Evolutionary conservation across 2,113 vertebrate species (phyloP), one percentile per base, ranked within the genome.

Genomic region (Melanerpes formicivorus): DNA sequence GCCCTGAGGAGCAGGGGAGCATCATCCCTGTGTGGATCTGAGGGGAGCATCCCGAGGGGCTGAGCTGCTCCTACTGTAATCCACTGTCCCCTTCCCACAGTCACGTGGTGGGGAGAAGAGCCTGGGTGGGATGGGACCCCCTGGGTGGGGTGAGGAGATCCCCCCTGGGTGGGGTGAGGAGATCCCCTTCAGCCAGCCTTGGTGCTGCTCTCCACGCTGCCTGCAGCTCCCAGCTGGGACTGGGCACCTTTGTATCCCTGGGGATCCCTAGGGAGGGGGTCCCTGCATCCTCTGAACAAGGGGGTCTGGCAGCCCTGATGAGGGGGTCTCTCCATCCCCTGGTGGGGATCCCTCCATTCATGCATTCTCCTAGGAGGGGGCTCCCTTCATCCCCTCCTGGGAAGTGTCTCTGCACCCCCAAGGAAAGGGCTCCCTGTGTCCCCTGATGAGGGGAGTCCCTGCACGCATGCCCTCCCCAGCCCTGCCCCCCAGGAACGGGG

Each of bases 161-260:
- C 10, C 44, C 26, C 19, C 40, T 32, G n/a, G n/a, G n/a, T 62
- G 59, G 59, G 19, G 32, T 34, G 59, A 50, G 48, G 48, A 25
- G 6, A 21, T 27, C n/a, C 42, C 16, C 9, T 3, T 0, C 19
- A 13, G 15, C 25, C 10, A 4, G 34, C 4, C 18, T 4, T 37
- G 7, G 6, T 5, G 1, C 18, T 8, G 19, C 23, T 22, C 6
- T 5, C 19, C 10, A 1, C 8, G 25, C 30, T 5, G 23, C 29
- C n/a, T 4, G 37, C 1, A 2, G 26, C 6, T 23, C 37, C 70
- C 1, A 4, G 18, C 52, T 54, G 50, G 59, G 62, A 65, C 8
- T 30, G 29, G 56, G 18, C 52, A 70, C 16, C 50, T 5, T 67
- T 17, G 26, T 1, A 23, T 2, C 40, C 40, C 40, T 40, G 6